These are phyloP conservation scores for Enteromius afrohamiltoni DNA, from an alignment of 2,797 vertebrate species.

Conservation along the genomic window DNA sequence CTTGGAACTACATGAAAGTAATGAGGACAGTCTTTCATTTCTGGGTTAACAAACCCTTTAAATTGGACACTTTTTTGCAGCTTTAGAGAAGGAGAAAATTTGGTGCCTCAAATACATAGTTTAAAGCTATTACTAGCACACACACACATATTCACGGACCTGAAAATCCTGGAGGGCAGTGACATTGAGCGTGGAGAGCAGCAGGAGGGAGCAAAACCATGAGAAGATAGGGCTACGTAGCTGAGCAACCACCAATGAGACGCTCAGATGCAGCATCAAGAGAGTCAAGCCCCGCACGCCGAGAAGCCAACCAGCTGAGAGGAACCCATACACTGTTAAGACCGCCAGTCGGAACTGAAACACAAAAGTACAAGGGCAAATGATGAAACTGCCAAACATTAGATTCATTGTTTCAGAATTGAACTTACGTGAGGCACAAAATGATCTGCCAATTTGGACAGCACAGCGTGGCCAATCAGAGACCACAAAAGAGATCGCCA, in stretches of 20 bases:
- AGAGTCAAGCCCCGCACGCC: slow-evolving; percentile 83
- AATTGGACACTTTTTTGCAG: slow-evolving; percentile 19
- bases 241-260: slow-evolving; percentile 87
- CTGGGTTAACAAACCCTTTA: slow-evolving; percentile 6
- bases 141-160: slow-evolving; percentile 72
- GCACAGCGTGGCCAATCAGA: slow-evolving; percentile 83
- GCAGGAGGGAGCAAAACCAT: slow-evolving; percentile 85
- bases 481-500: slow-evolving; percentile 83
- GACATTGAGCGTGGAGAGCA: slow-evolving; percentile 85
- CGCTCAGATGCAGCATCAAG: slow-evolving; percentile 81
- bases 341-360: slow-evolving; percentile 78
- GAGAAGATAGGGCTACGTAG: slow-evolving; percentile 80
- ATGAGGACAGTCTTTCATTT: slow-evolving; percentile 10
- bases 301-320: slow-evolving; percentile 83
- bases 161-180: slow-evolving; percentile 84
- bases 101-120: background rate
- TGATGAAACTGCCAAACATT: background rate
- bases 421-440: slow-evolving; percentile 81
- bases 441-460: slow-evolving; percentile 80
- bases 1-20: slow-evolving; percentile 2
- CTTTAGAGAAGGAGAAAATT: background rate
- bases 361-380: slow-evolving; percentile 10
- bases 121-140: slow-evolving; percentile 10
- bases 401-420: background rate
- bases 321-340: slow-evolving; percentile 84